Evolutionary conservation across 1,140 invertebrate species (phyloP).

Genomic region (Brachionus angularis): DNA sequence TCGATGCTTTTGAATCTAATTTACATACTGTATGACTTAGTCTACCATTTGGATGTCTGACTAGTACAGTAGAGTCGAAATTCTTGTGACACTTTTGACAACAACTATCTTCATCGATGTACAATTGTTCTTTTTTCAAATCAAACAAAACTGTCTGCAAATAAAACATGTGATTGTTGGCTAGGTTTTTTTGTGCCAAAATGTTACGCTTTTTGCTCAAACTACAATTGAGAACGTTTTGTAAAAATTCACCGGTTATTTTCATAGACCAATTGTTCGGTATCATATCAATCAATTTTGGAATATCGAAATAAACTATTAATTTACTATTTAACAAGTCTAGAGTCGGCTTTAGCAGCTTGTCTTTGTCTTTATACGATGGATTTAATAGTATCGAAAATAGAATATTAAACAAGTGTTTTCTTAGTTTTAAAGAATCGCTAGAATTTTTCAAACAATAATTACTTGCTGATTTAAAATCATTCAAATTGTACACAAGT

Average conservation of each 20-base stretch:
- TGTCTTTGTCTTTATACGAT: conserved; percentile 20
- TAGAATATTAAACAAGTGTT: conserved; percentile 34
- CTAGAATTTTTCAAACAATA: conserved; percentile 37
- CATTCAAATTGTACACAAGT: conserved; percentile 18
- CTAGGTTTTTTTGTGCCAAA: conserved; percentile 21
- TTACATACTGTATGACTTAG: conserved; percentile 37
- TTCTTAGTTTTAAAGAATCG: conserved; percentile 17
- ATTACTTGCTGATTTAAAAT: conserved; percentile 25
- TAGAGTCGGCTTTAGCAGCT: conserved; percentile 9
- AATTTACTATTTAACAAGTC: conserved; percentile 35
- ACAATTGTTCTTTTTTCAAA: conserved; percentile 37
- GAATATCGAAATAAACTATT: conserved; percentile 27
- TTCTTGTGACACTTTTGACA: not conserved
- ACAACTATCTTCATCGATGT: conserved; percentile 32
- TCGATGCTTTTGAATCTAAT: conserved; percentile 16
- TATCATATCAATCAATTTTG: conserved; percentile 32
- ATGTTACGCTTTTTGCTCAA: not conserved
- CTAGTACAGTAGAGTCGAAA: conserved; percentile 9
- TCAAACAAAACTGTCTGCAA: conserved; percentile 12
- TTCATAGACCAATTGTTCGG: conserved; percentile 40
- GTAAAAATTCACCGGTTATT: not conserved
- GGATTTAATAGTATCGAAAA: conserved; percentile 30
- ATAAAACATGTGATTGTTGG: conserved; percentile 3
- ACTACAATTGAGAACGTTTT: not conserved
- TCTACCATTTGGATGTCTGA: conserved; percentile 14